Conservation (phyloP, 2,888 invertebrate species). For the Limnephilus auricula region DNA sequence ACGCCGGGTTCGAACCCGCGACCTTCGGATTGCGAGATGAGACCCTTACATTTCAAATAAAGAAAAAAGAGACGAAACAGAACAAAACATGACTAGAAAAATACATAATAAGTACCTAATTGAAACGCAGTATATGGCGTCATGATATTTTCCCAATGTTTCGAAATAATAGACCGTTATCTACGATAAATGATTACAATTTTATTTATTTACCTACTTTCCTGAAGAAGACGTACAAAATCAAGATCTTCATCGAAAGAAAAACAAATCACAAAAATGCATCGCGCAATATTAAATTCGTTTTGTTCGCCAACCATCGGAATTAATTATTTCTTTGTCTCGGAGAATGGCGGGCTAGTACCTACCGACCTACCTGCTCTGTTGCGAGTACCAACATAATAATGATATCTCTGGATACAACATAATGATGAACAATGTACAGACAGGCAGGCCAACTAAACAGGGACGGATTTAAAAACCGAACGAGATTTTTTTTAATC, state of each 20-base stretch:
- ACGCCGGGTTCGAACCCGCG: too few relatives aligned
- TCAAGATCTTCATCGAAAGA: background rate
- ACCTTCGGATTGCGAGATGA: too few relatives aligned
- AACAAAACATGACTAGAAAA: too few relatives aligned
- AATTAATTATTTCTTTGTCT: constrained; percentile 16
- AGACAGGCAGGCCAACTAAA: background rate
- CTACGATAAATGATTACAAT: too few relatives aligned
- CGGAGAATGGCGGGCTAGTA: background rate
- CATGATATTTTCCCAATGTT: too few relatives aligned
- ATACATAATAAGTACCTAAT: too few relatives aligned
- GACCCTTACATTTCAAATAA: too few relatives aligned
- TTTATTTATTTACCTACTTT: background rate
- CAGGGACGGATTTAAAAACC: background rate
- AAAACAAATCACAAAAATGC: constrained; percentile 21
- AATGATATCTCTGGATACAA: background rate
- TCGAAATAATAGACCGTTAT: too few relatives aligned
- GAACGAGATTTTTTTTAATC: background rate
- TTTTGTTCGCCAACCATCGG: background rate
- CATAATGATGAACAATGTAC: background rate
- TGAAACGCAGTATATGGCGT: too few relatives aligned
- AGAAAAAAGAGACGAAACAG: too few relatives aligned
- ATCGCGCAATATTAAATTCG: constrained; percentile 25
- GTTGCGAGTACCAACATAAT: background rate
- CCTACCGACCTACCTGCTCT: background rate
- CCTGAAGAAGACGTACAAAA: background rate